These are phyloP conservation scores for Saturnia japonica DNA, from an alignment of 2,888 invertebrate genomes.

Conservation along the genomic window DNA sequence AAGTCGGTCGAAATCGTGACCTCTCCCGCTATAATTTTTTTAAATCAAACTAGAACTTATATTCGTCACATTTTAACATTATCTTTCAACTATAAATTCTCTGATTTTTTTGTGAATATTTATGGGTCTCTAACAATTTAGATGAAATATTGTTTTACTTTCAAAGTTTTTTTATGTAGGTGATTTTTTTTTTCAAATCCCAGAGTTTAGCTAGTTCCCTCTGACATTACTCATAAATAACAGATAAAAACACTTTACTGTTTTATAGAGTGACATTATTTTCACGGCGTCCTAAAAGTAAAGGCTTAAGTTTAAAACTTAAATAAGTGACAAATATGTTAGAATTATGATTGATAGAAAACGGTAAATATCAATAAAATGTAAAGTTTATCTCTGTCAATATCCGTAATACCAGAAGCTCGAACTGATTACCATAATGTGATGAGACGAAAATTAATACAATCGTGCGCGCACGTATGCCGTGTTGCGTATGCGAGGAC, in stretches of 20 bases:
- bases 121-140: no score
- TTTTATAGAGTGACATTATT: neutral
- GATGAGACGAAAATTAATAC: constrained; percentile 37
- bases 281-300: neutral
- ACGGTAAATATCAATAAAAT: constrained; percentile 14
- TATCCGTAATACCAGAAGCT: constrained; percentile 42
- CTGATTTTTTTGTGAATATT: no score
- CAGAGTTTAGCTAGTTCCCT: no score
- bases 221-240: no score
- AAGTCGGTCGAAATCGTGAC: no score
- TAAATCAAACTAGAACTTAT: no score
- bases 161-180: no score
- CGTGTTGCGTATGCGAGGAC: constrained; percentile 10
- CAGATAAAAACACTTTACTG: neutral
- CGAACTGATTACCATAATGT: constrained; percentile 45
- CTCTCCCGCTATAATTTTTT: no score
- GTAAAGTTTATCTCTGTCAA: constrained; percentile 19
- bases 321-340: constrained; percentile 8
- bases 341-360: constrained; percentile 9
- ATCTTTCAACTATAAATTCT: no score
- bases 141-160: no score
- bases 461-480: constrained; percentile 36
- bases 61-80: no score
- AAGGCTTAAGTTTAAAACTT: neutral
- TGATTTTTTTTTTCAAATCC: no score